These are phyloP conservation scores for Hippopotamyrus pictus DNA, from an alignment of 2,797 vertebrate genomes.

Conservation along the genomic window DNA sequence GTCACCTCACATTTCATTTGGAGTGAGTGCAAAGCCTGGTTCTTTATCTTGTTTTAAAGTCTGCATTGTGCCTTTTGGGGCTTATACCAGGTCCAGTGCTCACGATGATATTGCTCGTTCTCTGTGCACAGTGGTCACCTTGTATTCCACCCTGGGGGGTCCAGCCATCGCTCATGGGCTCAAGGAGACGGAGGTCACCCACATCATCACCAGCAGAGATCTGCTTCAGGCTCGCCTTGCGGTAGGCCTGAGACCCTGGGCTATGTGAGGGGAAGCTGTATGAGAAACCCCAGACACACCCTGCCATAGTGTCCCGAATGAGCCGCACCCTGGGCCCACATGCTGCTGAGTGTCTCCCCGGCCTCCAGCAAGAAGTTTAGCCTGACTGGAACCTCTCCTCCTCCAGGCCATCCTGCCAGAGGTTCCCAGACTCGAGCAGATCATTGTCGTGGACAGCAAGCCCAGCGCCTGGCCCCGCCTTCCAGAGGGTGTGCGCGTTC, in stretches of 20 bases:
- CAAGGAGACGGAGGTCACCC: slow-evolving; percentile 83
- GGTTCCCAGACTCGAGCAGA: slow-evolving; percentile 74
- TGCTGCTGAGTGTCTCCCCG: neutral
- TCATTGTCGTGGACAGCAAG: slow-evolving; percentile 79
- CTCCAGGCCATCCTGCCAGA: slow-evolving; percentile 74
- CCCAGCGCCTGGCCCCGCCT: slow-evolving; percentile 65
- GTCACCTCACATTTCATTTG: neutral
- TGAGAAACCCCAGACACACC: neutral
- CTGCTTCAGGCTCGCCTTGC: slow-evolving; percentile 83
- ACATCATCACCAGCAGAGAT: slow-evolving; percentile 89
- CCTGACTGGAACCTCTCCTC: slow-evolving; percentile 11
- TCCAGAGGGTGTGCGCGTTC: slow-evolving; percentile 74
- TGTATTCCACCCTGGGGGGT: slow-evolving; percentile 87
- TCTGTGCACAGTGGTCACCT: slow-evolving; percentile 74
- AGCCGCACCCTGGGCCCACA: neutral
- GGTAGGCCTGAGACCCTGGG: slow-evolving; percentile 54
- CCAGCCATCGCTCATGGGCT: slow-evolving; percentile 84
- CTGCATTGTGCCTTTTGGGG: neutral
- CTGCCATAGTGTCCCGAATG: neutral
- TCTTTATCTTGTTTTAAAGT: neutral
- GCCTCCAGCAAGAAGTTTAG: neutral
- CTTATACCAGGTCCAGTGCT: neutral
- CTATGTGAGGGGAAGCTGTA: neutral
- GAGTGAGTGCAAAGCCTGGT: neutral
- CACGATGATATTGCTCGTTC: neutral